Percentiles rank a stretch among this genome's conserved stretches.
These are phyloP conservation scores for Bucco capensis DNA, from an alignment of 2,113 vertebrate genomes.

Conservation along the genomic window DNA sequence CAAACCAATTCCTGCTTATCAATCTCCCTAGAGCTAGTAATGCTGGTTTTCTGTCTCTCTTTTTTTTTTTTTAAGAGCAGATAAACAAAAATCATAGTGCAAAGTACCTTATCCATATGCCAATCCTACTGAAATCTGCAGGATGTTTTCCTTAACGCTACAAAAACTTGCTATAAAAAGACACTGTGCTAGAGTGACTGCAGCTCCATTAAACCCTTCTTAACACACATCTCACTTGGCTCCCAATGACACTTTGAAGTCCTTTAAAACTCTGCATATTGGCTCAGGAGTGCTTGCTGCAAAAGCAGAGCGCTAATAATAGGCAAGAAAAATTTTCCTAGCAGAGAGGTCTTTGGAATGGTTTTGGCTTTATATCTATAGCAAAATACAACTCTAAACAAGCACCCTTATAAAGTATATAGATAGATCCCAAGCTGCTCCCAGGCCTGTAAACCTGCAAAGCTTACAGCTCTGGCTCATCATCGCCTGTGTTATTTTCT, in stretches of 20 bases:
- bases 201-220: slow-evolving; percentile 55
- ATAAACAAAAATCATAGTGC: slow-evolving; percentile 42
- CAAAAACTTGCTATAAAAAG: slow-evolving; percentile 60
- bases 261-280: slow-evolving; percentile 27
- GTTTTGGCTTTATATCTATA: background rate
- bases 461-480: background rate
- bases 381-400: slow-evolving; percentile 33
- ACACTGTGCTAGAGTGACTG: background rate
- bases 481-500: background rate
- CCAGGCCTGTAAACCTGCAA: background rate
- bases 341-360: background rate
- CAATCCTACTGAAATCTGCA: slow-evolving; percentile 34
- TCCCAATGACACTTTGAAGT: slow-evolving; percentile 51
- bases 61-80: background rate
- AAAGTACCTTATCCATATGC: slow-evolving; percentile 44
- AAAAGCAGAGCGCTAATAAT: slow-evolving; percentile 42
- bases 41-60: background rate
- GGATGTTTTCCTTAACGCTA: slow-evolving; percentile 34
- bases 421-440: slow-evolving; percentile 5
- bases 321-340: slow-evolving; percentile 13
- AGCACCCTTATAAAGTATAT: background rate
- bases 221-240: slow-evolving; percentile 40
- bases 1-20: background rate
- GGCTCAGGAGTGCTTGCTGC: background rate
- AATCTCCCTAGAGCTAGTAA: background rate